These are phyloP conservation scores for Pteronura brasiliensis DNA, from an alignment of 2,113 vertebrate species.

Conservation along the genomic window DNA sequence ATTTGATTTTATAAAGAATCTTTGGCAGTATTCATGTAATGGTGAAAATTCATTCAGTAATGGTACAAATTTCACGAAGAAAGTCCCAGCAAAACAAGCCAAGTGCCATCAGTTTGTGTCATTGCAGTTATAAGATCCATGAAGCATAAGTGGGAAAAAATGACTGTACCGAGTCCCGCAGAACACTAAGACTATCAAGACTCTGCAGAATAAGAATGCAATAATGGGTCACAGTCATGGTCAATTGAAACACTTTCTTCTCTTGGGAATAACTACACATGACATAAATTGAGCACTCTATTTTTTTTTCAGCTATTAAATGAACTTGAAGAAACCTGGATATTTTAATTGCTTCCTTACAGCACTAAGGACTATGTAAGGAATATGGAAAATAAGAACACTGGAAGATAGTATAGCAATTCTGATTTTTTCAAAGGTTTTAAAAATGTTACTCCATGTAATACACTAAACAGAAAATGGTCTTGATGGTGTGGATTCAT, in stretches of 20 bases:
- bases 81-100: background rate
- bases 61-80: background rate
- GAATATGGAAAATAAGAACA: background rate
- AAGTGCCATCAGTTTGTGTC: background rate
- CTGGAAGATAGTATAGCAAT: background rate
- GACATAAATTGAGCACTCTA: background rate
- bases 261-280: background rate
- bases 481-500: background rate
- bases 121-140: background rate
- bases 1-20: background rate
- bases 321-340: background rate
- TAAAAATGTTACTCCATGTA: background rate
- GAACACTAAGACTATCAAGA: background rate
- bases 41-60: conserved; percentile 4
- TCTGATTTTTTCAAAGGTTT: background rate
- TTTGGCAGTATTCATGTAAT: background rate
- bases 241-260: background rate
- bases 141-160: background rate
- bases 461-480: background rate
- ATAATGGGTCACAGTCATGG: background rate
- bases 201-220: background rate
- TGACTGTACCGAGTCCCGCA: background rate
- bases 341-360: background rate
- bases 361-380: background rate
- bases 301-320: conserved; percentile 12